Evolutionary conservation across 2,888 invertebrate species (phyloP).

Genomic region (Trachelus tabidus): DNA sequence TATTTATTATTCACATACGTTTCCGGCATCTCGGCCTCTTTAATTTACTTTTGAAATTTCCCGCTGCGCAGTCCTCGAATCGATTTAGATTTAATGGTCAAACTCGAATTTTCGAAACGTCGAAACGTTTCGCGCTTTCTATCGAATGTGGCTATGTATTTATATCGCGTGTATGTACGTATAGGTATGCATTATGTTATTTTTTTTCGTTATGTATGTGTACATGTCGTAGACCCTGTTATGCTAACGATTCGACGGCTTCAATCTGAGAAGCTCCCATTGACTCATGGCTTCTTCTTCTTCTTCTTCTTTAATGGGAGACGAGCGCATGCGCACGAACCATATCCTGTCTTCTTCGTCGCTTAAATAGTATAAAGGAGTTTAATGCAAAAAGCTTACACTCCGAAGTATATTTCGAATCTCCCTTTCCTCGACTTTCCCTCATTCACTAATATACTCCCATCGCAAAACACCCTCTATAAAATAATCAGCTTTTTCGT

Average conservation of each 20-base stretch:
- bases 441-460: background rate
- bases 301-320: background rate
- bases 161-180: conserved; percentile 9
- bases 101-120: background rate
- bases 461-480: conserved; percentile 28
- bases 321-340: conserved; percentile 28
- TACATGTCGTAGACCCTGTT: conserved; percentile 44
- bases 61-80: background rate
- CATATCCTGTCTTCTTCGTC: conserved; percentile 1
- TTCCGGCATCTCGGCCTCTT: background rate
- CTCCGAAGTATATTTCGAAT: background rate
- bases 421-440: conserved; percentile 5
- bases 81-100: background rate
- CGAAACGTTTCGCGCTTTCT: background rate
- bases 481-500: conserved; percentile 45
- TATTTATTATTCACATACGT: background rate
- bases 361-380: background rate
- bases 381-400: background rate
- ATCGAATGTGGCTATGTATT: conserved; percentile 12
- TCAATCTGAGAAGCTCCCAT: background rate
- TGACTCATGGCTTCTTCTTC: background rate
- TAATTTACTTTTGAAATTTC: background rate
- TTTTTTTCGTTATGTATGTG: background rate
- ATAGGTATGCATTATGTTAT: background rate
- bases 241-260: background rate